These are phyloP conservation scores for Onychomys torridus DNA, from an alignment of 2,797 vertebrate species.

Conservation along the genomic window DNA sequence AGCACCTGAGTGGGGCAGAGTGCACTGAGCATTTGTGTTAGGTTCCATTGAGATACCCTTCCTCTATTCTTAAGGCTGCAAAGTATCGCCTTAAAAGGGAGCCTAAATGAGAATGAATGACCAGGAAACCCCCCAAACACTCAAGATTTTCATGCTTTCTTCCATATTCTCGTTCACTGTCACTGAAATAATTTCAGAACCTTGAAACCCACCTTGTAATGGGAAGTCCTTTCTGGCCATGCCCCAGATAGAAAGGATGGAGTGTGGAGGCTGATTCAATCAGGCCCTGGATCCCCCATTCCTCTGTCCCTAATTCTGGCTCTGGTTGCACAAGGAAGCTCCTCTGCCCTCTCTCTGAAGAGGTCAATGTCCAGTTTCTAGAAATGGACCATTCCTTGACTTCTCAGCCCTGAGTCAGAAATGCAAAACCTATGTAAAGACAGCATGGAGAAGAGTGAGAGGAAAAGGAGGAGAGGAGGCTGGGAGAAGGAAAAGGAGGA, in stretches of 20 bases:
- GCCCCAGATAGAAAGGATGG: background rate
- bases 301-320: background rate
- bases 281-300: background rate
- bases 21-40: background rate
- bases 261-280: background rate
- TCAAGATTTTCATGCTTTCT: background rate
- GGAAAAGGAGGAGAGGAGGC: background rate
- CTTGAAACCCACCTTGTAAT: background rate
- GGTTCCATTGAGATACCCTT: background rate
- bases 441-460: background rate
- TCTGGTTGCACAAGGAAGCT: background rate
- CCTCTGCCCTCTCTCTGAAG: slow-evolving; percentile 9
- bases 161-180: background rate
- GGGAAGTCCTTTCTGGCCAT: background rate
- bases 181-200: background rate
- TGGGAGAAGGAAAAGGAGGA: background rate
- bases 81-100: background rate
- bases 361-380: slow-evolving; percentile 50
- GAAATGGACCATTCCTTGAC: background rate
- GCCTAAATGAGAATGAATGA: background rate
- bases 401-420: slow-evolving; percentile 6
- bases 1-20: background rate
- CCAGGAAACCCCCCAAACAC: background rate
- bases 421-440: background rate
- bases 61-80: background rate